These are phyloP conservation scores for Campoplex capitator DNA, from an alignment of 2,888 invertebrate genomes.

Conservation along the genomic window DNA sequence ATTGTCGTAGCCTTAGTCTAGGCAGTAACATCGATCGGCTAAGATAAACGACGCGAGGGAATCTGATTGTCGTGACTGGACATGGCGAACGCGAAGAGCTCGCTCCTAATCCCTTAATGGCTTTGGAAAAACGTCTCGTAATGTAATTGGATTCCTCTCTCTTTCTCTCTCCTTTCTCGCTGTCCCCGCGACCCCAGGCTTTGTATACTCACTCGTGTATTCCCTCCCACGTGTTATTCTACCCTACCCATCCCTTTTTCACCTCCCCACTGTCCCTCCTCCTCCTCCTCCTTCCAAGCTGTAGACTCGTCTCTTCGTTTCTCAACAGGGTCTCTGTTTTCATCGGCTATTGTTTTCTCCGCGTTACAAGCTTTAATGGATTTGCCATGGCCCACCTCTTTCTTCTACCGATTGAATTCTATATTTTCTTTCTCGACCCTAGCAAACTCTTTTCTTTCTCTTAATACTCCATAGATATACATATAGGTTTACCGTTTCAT, in stretches of 20 bases:
- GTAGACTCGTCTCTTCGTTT: constrained; percentile 46
- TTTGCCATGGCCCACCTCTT: constrained; percentile 65
- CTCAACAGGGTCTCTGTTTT: constrained; percentile 66
- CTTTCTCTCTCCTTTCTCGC: constrained; percentile 52
- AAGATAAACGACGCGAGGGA: constrained; percentile 67
- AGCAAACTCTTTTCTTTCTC: constrained; percentile 4
- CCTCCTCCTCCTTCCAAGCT: neutral
- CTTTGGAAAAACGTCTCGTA: constrained; percentile 71
- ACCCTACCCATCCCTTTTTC: neutral
- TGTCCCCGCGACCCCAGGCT: constrained; percentile 14
- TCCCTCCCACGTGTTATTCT: constrained; percentile 34
- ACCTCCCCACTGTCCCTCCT: no score
- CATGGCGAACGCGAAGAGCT: constrained; percentile 65
- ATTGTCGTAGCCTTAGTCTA: constrained; percentile 37
- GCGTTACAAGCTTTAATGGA: constrained; percentile 73
- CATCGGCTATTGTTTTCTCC: constrained; percentile 71
- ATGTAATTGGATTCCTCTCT: constrained; percentile 72
- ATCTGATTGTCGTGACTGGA: constrained; percentile 72
- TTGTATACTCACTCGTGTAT: constrained; percentile 44
- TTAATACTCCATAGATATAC: neutral
- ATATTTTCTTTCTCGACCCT: constrained; percentile 32
- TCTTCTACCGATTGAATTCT: constrained; percentile 39
- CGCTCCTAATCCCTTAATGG: constrained; percentile 73
- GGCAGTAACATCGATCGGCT: constrained; percentile 55
- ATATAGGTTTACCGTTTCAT: constrained; percentile 12